These are phyloP conservation scores for Pungitius pungitius DNA, from an alignment of 2,113 vertebrate species.

Conservation along the genomic window DNA sequence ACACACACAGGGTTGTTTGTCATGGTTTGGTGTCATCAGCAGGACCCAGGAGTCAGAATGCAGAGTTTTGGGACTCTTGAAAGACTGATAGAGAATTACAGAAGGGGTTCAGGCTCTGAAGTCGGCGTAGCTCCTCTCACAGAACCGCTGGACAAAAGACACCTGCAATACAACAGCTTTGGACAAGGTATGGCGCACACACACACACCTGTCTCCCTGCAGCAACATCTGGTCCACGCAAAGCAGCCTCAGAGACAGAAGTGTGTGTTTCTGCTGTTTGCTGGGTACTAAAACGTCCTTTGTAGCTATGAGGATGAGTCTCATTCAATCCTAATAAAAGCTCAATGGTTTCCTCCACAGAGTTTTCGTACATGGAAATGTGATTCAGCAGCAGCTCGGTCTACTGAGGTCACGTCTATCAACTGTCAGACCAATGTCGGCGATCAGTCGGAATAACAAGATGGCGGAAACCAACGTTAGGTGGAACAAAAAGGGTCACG, in stretches of 20 bases:
- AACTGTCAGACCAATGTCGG: accelerated
- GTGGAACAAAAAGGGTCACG: not conserved
- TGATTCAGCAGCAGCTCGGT: constrained; percentile 20
- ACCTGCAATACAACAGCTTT: constrained; percentile 24
- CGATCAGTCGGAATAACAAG: not conserved
- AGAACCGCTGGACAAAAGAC: constrained; percentile 65
- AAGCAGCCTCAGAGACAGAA: constrained; percentile 2
- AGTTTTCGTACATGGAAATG: constrained; percentile 64
- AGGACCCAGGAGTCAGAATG: constrained; percentile 22
- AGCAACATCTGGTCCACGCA: not conserved
- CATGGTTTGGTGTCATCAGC: constrained; percentile 3
- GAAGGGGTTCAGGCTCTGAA: not conserved
- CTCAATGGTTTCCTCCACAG: constrained; percentile 38
- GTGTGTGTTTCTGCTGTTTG: not conserved
- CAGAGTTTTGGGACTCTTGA: constrained; percentile 61
- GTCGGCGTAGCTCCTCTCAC: constrained; percentile 44
- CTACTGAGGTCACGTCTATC: not conserved
- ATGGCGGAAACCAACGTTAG: not conserved
- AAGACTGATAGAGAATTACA: constrained; percentile 60
- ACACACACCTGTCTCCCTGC: not conserved
- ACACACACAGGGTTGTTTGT: not conserved
- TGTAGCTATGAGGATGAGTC: not conserved
- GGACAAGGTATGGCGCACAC: constrained; percentile 46
- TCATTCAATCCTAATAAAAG: constrained; percentile 25
- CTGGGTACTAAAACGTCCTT: not conserved